phyloP scores from a whole-genome alignment of 2,113 vertebrate species.

The Poeciliopsis turrubarensis region DNA sequence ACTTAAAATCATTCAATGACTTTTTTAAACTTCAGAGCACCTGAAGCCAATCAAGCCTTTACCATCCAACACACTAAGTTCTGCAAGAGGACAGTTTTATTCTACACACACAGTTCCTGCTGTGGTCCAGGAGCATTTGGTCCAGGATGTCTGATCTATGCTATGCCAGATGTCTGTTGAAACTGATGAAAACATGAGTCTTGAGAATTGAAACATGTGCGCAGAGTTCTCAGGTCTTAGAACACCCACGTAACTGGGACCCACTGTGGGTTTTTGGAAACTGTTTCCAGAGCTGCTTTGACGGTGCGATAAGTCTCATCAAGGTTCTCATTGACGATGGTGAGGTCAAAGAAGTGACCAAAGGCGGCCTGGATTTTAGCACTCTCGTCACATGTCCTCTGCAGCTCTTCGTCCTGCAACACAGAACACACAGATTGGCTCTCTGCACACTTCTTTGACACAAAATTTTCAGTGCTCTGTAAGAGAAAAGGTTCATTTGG shows the following conservation, averaged over 20 bases:
- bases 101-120: not conserved
- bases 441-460: not conserved
- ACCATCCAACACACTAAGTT: not conserved
- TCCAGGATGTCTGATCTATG: not conserved
- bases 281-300: constrained; percentile 85
- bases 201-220: not conserved
- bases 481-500: not conserved
- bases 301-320: constrained; percentile 88
- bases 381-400: constrained; percentile 89
- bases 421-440: not conserved
- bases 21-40: not conserved
- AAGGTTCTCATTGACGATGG: constrained; percentile 89
- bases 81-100: not conserved
- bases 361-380: constrained; percentile 87
- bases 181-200: not conserved
- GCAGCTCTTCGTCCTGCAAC: constrained; percentile 87
- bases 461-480: not conserved
- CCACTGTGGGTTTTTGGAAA: constrained; percentile 90
- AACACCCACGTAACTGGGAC: constrained; percentile 96
- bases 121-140: not conserved
- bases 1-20: not conserved
- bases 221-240: constrained; percentile 61
- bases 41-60: not conserved
- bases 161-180: not conserved
- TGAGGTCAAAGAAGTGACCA: constrained; percentile 93